Conservation (phyloP, 2,888 invertebrate genomes). For the Aquatica leii region DNA sequence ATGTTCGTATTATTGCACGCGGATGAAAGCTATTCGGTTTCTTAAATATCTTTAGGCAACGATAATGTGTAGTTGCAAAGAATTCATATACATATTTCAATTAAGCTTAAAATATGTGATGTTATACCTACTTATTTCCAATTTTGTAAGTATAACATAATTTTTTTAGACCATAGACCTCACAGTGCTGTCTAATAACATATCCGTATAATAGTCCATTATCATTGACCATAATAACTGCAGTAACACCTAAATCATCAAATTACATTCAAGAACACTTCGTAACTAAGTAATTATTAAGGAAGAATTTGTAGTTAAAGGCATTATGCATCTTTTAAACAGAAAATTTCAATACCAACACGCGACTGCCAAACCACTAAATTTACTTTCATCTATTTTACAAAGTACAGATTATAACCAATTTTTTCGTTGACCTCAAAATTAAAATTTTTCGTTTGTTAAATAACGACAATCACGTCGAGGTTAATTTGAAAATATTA, state of each 20-base stretch:
- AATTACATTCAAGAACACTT: constrained; percentile 46
- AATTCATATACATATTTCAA: too few species aligned
- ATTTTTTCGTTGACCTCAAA: too few species aligned
- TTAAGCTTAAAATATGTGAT: too few species aligned
- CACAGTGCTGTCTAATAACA: constrained; percentile 44
- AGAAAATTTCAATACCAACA: neutral
- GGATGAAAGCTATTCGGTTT: too few species aligned
- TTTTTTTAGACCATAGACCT: constrained; percentile 32
- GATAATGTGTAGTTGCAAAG: too few species aligned
- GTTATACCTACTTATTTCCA: too few species aligned
- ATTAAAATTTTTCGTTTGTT: constrained; percentile 16
- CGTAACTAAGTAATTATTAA: constrained; percentile 20
- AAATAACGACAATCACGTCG: constrained; percentile 37
- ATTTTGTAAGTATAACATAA: neutral
- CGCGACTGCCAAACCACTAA: neutral
- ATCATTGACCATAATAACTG: constrained; percentile 47
- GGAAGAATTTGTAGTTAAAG: neutral
- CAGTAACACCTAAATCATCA: constrained; percentile 49
- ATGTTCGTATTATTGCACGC: too few species aligned
- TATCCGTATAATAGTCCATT: constrained; percentile 38
- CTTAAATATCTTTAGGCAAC: too few species aligned
- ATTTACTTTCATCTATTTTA: too few species aligned
- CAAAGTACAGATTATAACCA: too few species aligned
- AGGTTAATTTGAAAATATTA: constrained; percentile 39
- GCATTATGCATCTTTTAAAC: neutral